phyloP scores from a whole-genome alignment of 2,113 vertebrate genomes.

The Brachirus orientalis region DNA sequence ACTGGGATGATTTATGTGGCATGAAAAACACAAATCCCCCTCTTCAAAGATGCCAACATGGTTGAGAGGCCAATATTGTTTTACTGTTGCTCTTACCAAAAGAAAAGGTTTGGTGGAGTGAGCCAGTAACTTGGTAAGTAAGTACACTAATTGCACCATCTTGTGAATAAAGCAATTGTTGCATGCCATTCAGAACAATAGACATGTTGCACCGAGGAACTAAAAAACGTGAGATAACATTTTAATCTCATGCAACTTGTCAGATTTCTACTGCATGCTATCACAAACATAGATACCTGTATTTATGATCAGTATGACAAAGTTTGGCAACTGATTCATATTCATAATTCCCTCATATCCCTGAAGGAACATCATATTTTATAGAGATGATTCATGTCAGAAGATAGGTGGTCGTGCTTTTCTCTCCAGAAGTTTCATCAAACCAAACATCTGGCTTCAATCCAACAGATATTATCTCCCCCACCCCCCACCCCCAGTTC shows the following conservation, averaged over 20 bases:
- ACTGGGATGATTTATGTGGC: conserved; percentile 57
- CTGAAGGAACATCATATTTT: conserved; percentile 51
- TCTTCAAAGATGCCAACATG: conserved; percentile 60
- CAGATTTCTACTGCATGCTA: conserved; percentile 18
- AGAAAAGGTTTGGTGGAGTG: conserved; percentile 30
- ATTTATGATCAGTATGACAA: conserved; percentile 36
- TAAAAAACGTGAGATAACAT: not conserved
- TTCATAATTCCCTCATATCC: conserved; percentile 44
- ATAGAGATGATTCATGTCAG: conserved; percentile 62
- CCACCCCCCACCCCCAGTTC: conserved; percentile 53
- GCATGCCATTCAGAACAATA: conserved; percentile 53
- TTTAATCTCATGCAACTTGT: conserved; percentile 20
- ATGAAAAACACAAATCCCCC: conserved; percentile 48
- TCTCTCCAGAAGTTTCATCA: conserved; percentile 63
- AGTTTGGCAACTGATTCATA: conserved; percentile 48
- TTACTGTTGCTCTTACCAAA: conserved; percentile 31
- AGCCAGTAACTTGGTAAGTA: conserved; percentile 42
- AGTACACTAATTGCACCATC: conserved; percentile 79
- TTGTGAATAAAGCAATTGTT: conserved; percentile 76
- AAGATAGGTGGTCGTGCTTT: conserved; percentile 56
- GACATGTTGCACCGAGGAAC: not conserved
- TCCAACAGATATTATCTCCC: conserved; percentile 67
- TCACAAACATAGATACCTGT: conserved; percentile 16
- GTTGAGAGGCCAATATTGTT: conserved; percentile 57
- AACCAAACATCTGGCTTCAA: conserved; percentile 44